phyloP scores from a whole-genome alignment of 2,888 invertebrate genomes.

The Thymelicus sylvestris region DNA sequence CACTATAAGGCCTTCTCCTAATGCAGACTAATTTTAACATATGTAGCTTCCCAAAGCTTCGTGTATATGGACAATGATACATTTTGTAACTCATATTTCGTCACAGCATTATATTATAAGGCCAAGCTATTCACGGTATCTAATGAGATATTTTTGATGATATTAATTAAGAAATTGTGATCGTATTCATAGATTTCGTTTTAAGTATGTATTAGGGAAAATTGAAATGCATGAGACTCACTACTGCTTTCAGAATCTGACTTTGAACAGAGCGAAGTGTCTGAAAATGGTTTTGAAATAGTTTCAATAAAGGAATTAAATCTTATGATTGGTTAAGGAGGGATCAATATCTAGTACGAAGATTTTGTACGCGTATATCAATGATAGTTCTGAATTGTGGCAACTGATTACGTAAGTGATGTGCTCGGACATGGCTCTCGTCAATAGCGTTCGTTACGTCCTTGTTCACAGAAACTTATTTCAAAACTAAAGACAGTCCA shows the following conservation, averaged over 20 bases:
- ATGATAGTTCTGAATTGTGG: background rate
- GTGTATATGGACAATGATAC: slow-evolving; percentile 61
- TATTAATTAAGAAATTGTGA: slow-evolving; percentile 65
- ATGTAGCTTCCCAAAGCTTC: slow-evolving; percentile 59
- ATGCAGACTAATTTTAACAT: slow-evolving; percentile 63
- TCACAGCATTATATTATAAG: slow-evolving; percentile 54
- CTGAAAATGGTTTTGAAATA: slow-evolving; percentile 78
- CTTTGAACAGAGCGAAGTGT: slow-evolving; percentile 46
- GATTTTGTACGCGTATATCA: slow-evolving; percentile 23
- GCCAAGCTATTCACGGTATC: slow-evolving; percentile 53
- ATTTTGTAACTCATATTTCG: slow-evolving; percentile 57
- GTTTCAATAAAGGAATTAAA: slow-evolving; percentile 48
- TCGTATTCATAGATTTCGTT: slow-evolving; percentile 60
- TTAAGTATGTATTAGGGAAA: slow-evolving; percentile 56
- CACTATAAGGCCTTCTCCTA: slow-evolving; percentile 95
- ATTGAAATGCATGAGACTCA: slow-evolving; percentile 52
- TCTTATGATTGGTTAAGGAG: slow-evolving; percentile 73
- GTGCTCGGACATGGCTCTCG: background rate
- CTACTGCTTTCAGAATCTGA: slow-evolving; percentile 57
- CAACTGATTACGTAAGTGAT: background rate
- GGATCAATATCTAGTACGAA: slow-evolving; percentile 66
- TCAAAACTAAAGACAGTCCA: slow-evolving; percentile 77
- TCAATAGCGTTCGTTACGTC: slow-evolving; percentile 31
- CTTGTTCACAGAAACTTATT: slow-evolving; percentile 68
- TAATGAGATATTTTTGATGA: slow-evolving; percentile 58